phyloP scores from a whole-genome alignment of 2,888 invertebrate species.

The Drosophila antonietae region DNA sequence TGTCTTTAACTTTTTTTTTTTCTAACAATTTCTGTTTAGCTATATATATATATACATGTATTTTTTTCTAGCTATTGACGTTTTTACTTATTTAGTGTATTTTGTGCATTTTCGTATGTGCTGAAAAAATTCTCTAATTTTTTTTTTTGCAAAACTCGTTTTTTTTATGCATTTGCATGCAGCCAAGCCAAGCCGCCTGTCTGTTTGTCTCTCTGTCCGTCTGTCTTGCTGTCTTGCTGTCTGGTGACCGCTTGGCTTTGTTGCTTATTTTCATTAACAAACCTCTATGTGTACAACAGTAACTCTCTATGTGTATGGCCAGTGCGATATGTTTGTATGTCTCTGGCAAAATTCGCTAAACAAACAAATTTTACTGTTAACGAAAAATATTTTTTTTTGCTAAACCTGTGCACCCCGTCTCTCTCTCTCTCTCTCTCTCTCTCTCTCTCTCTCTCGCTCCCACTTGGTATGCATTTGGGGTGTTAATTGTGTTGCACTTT shows the following conservation, averaged over 20 bases:
- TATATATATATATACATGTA: too few species aligned
- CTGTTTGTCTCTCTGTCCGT: background rate
- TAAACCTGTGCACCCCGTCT: background rate
- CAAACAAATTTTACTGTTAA: constrained; percentile 80
- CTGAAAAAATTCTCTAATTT: constrained; percentile 68
- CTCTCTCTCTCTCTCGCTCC: background rate
- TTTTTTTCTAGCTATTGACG: constrained; percentile 67
- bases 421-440: background rate
- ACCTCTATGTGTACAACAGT: constrained; percentile 72
- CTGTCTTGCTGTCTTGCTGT: constrained; percentile 30
- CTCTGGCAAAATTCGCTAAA: constrained; percentile 68
- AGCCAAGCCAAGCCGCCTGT: constrained; percentile 45
- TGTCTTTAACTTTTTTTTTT: background rate
- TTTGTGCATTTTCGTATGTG: constrained; percentile 78
- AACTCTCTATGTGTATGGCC: constrained; percentile 53
- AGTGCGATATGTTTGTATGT: constrained; percentile 20
- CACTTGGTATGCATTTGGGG: constrained; percentile 63
- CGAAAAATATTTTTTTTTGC: constrained; percentile 21
- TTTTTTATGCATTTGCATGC: constrained; percentile 61
- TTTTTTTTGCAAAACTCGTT: constrained; percentile 49
- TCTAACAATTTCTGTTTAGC: background rate
- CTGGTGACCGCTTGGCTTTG: constrained; percentile 70
- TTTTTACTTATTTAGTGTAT: constrained; percentile 77
- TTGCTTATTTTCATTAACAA: constrained; percentile 80
- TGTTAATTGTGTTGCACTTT: constrained; percentile 80